A percentile compares a stretch with the other conserved stretches of the same genome.
Evolutionary conservation across 2,113 vertebrate genomes (phyloP).

Genomic region (Ammodytes marinus): DNA sequence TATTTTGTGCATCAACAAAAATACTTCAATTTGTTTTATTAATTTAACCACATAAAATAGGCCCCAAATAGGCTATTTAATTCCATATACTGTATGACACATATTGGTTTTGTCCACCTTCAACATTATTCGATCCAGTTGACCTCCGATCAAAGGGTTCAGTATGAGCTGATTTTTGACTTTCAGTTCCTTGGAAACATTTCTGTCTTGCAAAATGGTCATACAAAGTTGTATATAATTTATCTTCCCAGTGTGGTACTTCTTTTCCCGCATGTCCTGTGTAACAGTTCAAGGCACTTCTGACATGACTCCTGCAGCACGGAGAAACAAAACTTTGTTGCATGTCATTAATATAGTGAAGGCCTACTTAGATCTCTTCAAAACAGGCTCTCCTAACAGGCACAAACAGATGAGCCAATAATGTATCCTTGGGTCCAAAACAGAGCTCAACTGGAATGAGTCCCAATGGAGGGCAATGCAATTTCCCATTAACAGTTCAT

Average conservation of each 20-base stretch:
- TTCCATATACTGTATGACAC: not conserved
- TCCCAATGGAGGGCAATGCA: not conserved
- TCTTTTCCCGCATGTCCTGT: not conserved
- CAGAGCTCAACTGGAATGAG: conserved; percentile 5
- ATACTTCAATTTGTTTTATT: conserved; percentile 35
- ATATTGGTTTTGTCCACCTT: conserved; percentile 21
- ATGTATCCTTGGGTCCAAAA: conserved; percentile 35
- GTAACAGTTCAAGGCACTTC: not conserved
- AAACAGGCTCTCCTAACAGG: conserved; percentile 2
- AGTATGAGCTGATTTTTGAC: not conserved
- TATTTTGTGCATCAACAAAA: conserved; percentile 8
- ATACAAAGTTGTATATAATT: not conserved
- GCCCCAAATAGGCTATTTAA: not conserved
- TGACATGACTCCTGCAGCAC: not conserved
- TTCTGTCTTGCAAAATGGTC: not conserved
- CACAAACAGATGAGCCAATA: conserved; percentile 34
- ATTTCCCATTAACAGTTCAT: conserved; percentile 15
- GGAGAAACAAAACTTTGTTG: not conserved
- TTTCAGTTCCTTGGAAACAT: not conserved
- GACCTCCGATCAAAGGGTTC: not conserved
- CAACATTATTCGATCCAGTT: not conserved
- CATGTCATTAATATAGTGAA: conserved; percentile 16
- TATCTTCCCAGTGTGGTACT: not conserved
- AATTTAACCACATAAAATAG: conserved; percentile 34
- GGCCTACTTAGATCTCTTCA: not conserved